Evolutionary conservation across 1,140 invertebrate species (phyloP).

Genomic region (Drosophila mayri): DNA sequence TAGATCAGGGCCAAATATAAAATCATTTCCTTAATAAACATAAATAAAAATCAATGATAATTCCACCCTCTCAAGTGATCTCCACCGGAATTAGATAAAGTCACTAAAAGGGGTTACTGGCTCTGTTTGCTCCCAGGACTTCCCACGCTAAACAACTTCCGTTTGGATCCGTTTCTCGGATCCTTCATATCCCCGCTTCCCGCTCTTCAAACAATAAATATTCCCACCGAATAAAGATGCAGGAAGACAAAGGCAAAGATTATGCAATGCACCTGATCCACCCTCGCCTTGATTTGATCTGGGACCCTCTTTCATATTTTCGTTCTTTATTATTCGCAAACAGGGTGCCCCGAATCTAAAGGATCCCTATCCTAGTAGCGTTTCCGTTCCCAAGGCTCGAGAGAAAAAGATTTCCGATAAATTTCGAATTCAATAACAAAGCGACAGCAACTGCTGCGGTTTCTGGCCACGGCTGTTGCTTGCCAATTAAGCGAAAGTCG

Average conservation of each 20-base stretch:
- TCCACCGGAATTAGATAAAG: conserved; percentile 12
- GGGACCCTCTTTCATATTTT: conserved; percentile 20
- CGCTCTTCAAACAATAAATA: conserved; percentile 14
- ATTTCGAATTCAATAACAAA: conserved; percentile 62
- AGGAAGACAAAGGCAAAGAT: conserved; percentile 42
- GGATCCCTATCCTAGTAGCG: conserved; percentile 19
- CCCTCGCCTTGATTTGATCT: conserved; percentile 50
- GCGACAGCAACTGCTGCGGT: conserved; percentile 52
- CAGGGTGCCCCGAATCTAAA: conserved; percentile 15
- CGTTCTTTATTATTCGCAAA: conserved; percentile 31
- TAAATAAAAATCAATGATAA: neutral
- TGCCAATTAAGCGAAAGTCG: conserved; percentile 52
- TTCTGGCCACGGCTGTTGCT: conserved; percentile 30
- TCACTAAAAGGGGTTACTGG: conserved; percentile 1
- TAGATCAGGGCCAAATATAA: neutral
- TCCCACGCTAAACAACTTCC: conserved; percentile 58
- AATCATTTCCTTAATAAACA: neutral
- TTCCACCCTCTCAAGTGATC: neutral
- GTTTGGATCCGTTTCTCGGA: conserved; percentile 19
- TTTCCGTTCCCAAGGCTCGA: conserved; percentile 55
- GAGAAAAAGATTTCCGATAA: conserved; percentile 55
- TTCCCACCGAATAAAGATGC: conserved; percentile 39
- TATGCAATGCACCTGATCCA: conserved; percentile 65
- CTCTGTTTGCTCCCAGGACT: conserved; percentile 32
- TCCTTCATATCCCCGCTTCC: neutral